Base-by-base conservation (phyloP, 2,113 vertebrate species). In the Spermophilus dauricus region DNA sequence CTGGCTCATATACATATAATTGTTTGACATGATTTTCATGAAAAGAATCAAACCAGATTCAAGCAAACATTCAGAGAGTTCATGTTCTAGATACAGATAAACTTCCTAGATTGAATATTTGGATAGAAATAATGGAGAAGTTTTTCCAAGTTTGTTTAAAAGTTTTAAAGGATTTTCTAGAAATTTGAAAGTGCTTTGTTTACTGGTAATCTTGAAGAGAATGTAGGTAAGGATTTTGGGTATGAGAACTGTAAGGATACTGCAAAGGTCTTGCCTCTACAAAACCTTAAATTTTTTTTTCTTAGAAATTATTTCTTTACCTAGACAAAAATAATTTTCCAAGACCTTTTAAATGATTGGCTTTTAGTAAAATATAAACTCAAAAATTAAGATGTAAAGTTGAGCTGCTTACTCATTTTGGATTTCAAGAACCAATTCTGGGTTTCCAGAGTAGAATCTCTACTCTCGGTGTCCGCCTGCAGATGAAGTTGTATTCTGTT, bases 161-260 rank as follows among this genome's bases (percentile, higher is more conserved):
- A 22, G 17, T 90, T 92, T 92, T 87, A 28, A 88, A 82, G 58
- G 53, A 88, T 96, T 96, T 93, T 89, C 86, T 70, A 45, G 22
- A 30, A 84, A 69, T 81, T 86, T 51, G 45, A 92, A 81, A n/a
- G 7, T 32, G 24, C 28, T 77, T 16, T 84, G 78, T 53, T 87
- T 85, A 37, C 37, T 81, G 45, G 51, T 42, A 53, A 16, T 7
- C 61, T 65, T 45, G 45, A 91, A 85, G 65, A 91, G 24, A 45
- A 58, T 85, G 20, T n/a, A 81, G 16, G 91, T 86, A 58, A 85
- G n/a, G 3, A 0, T 76, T 65, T 87, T 83, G 92, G 18, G 3
- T 61, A 9, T 48, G 13, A 84, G 30, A 9, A 20, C 34, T 72
- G 2, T 65, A 73, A 92, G 61, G 39, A 76, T 48, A 26, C 51